Conservation (phyloP, 2,797 vertebrate species). For the Syngnathus rostellatus region DNA sequence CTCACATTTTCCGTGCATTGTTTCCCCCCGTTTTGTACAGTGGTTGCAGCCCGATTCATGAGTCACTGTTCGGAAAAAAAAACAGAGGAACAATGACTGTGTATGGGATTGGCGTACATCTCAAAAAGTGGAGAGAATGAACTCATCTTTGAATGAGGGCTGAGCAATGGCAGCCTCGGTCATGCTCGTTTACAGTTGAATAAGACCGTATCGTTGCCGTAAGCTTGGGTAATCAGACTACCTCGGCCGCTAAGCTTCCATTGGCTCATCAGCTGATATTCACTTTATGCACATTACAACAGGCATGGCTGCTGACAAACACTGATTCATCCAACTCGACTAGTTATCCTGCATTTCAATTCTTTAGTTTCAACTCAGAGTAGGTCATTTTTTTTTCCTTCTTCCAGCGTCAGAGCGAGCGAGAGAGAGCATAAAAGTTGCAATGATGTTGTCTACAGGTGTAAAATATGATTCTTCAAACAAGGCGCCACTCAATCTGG, state of each 20-base stretch:
- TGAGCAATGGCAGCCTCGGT: conserved; percentile 45
- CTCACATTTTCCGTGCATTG: neutral
- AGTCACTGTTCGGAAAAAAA: conserved; percentile 31
- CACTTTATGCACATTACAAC: conserved; percentile 22
- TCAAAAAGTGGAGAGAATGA: conserved; percentile 31
- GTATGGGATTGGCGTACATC: conserved; percentile 44
- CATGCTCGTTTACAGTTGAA: conserved; percentile 51
- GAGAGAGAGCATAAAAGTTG: no score
- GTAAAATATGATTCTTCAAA: conserved; percentile 19
- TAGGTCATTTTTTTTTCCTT: neutral
- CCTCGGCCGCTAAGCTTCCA: conserved; percentile 51
- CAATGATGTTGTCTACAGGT: conserved; percentile 15
- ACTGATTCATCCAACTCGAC: neutral
- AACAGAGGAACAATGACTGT: conserved; percentile 50
- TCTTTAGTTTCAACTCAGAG: neutral
- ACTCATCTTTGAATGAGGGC: conserved; percentile 41
- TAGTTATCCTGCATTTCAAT: neutral
- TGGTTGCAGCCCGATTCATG: conserved; percentile 27
- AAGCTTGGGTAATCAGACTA: conserved; percentile 60
- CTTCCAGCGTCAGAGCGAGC: neutral
- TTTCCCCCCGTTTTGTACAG: neutral
- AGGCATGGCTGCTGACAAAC: no score
- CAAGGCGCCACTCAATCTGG: conserved; percentile 28
- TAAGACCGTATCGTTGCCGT: conserved; percentile 48
- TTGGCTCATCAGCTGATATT: conserved; percentile 55